phyloP scores from a whole-genome alignment of 2,797 vertebrate species.

The Hoplostethus atlanticus region DNA sequence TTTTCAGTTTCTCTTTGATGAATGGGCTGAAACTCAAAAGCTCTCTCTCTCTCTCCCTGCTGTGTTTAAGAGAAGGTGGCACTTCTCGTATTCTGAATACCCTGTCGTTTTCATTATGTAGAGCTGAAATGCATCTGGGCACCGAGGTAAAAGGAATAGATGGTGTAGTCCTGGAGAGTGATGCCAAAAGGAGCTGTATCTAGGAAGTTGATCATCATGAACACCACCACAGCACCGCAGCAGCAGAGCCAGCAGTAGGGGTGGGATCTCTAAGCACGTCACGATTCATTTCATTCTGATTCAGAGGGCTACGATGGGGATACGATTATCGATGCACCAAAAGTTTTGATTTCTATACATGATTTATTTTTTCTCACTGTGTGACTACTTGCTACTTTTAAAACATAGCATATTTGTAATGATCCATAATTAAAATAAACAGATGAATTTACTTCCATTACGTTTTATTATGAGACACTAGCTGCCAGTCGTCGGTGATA shows the following conservation, averaged over 20 bases:
- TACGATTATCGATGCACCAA: too few relatives aligned
- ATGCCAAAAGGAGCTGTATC: not conserved
- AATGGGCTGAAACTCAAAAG: conserved; percentile 34
- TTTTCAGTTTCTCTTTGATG: conserved; percentile 1
- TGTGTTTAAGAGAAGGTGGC: conserved; percentile 16
- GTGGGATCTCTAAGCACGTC: too few relatives aligned
- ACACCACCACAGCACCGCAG: not conserved
- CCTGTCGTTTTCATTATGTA: conserved; percentile 20
- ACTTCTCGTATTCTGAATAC: conserved; percentile 30
- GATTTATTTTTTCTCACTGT: too few relatives aligned
- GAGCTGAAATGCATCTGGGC: not conserved
- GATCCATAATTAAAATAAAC: too few relatives aligned
- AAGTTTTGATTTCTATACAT: too few relatives aligned
- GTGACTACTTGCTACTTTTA: too few relatives aligned
- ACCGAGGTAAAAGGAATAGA: not conserved
- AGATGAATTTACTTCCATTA: too few relatives aligned
- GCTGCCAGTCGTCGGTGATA: too few relatives aligned
- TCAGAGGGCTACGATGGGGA: too few relatives aligned
- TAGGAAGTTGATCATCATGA: conserved; percentile 9
- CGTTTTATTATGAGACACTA: too few relatives aligned
- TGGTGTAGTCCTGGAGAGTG: conserved; percentile 9
- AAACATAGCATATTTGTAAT: too few relatives aligned
- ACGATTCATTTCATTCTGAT: too few relatives aligned
- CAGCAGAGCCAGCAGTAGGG: not conserved
- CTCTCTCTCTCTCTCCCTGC: not conserved